phyloP scores from a whole-genome alignment of 2,888 invertebrate genomes.

The Cataglyphis albicans region DNA sequence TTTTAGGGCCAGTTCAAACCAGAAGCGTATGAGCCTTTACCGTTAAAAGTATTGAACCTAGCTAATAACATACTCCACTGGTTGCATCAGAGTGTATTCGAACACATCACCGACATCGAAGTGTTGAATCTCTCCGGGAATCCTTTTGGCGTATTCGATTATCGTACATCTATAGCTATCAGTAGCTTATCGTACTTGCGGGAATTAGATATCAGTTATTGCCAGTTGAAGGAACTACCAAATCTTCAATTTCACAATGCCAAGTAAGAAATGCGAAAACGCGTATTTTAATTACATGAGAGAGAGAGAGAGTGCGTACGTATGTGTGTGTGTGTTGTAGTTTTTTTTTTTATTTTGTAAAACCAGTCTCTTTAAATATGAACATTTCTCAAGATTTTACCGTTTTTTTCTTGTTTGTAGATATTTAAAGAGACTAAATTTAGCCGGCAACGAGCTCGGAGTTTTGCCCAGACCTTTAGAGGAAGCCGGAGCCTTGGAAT shows the following conservation, averaged over 20 bases:
- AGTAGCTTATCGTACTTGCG: slow-evolving; percentile 89
- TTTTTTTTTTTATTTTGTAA: not conserved
- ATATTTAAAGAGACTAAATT: slow-evolving; percentile 89
- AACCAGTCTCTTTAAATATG: not conserved
- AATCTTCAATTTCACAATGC: slow-evolving; percentile 90
- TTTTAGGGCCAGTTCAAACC: slow-evolving; percentile 88
- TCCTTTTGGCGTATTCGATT: slow-evolving; percentile 90
- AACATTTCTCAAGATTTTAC: not conserved
- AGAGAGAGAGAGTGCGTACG: too few species aligned
- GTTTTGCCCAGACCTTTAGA: slow-evolving; percentile 89
- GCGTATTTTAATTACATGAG: too few species aligned
- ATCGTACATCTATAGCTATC: slow-evolving; percentile 89
- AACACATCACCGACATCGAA: slow-evolving; percentile 90
- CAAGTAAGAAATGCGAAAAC: slow-evolving; percentile 66
- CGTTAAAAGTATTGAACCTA: slow-evolving; percentile 89
- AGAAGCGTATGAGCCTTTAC: slow-evolving; percentile 88
- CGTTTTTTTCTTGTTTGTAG: slow-evolving; percentile 69
- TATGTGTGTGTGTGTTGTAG: too few species aligned
- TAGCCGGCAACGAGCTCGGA: slow-evolving; percentile 89
- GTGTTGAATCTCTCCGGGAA: slow-evolving; percentile 91
- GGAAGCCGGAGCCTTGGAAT: slow-evolving; percentile 88
- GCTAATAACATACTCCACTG: slow-evolving; percentile 91
- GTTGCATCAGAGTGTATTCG: slow-evolving; percentile 91
- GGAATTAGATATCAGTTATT: slow-evolving; percentile 91
- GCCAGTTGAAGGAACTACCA: slow-evolving; percentile 89